A percentile compares a stretch with the other conserved stretches of the same genome.
Evolutionary conservation across 2,888 invertebrate species (phyloP).

Genomic region (Chloromyia formosa): DNA sequence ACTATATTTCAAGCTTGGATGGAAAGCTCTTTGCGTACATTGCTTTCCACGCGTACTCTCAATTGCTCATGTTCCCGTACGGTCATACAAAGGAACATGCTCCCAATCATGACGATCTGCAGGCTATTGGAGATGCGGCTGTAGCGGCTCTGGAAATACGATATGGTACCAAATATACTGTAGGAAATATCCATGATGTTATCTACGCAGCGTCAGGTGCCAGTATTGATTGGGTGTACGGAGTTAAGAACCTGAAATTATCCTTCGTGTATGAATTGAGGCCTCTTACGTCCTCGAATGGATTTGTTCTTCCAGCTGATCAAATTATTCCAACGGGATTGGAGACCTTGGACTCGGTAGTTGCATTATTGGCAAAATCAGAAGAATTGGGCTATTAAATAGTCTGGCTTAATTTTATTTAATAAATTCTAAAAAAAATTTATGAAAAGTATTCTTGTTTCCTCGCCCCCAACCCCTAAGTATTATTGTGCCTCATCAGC

Average conservation of each 20-base stretch:
- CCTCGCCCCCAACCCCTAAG: too few relatives aligned
- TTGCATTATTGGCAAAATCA: conserved; percentile 66
- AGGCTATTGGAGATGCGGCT: conserved; percentile 57
- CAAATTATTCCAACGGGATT: conserved; percentile 73
- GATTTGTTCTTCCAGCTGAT: conserved; percentile 72
- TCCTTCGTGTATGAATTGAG: conserved; percentile 72
- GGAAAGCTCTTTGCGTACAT: conserved; percentile 71
- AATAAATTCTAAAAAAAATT: background rate
- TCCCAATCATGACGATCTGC: conserved; percentile 66
- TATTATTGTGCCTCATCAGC: too few relatives aligned
- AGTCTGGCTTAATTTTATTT: too few relatives aligned
- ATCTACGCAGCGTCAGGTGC: conserved; percentile 68
- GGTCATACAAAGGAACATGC: conserved; percentile 67
- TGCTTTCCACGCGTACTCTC: conserved; percentile 79
- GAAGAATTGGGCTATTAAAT: conserved; percentile 61
- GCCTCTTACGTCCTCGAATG: conserved; percentile 58
- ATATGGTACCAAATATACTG: conserved; percentile 62
- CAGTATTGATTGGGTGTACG: conserved; percentile 73
- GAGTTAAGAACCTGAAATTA: conserved; percentile 66
- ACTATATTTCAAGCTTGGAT: conserved; percentile 66
- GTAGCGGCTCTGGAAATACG: conserved; percentile 57
- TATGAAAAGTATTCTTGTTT: too few relatives aligned
- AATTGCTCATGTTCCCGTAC: conserved; percentile 74
- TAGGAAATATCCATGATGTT: conserved; percentile 64
- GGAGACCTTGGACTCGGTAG: conserved; percentile 69